Conservation (phyloP, 2,797 vertebrate species). For the Sylvia borin region DNA sequence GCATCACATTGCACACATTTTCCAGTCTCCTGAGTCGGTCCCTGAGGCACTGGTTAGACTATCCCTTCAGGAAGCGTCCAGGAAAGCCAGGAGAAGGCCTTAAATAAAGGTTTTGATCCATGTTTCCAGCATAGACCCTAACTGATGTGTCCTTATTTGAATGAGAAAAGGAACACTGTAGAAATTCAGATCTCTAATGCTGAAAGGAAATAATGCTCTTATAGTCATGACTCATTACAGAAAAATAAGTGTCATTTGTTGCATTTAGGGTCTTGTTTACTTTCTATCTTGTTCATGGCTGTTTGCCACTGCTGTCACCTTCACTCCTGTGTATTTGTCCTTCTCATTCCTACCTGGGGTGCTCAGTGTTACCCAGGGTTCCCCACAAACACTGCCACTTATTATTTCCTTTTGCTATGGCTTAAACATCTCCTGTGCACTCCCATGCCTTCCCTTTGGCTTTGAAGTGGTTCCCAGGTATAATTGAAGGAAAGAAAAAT, state of each 20-base stretch:
- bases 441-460: background rate
- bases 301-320: background rate
- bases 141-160: background rate
- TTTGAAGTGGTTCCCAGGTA: background rate
- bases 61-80: background rate
- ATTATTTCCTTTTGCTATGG: background rate
- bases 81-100: background rate
- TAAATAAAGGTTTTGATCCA: background rate
- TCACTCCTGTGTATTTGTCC: background rate
- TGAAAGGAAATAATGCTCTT: background rate
- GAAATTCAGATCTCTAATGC: background rate
- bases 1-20: background rate
- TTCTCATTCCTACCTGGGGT: background rate
- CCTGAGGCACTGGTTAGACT: background rate
- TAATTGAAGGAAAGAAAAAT: background rate
- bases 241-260: background rate
- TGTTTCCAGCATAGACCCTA: background rate
- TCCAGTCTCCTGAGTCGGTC: background rate
- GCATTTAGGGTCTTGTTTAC: background rate
- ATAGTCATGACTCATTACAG: background rate
- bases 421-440: background rate
- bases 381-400: background rate
- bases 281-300: background rate
- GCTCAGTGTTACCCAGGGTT: background rate
- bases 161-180: background rate